Percentiles rank a stretch among this genome's conserved stretches.
phyloP scores from a whole-genome alignment of 53 echinoderm and acorn worm genomes.

The Paelopatides confundens region DNA sequence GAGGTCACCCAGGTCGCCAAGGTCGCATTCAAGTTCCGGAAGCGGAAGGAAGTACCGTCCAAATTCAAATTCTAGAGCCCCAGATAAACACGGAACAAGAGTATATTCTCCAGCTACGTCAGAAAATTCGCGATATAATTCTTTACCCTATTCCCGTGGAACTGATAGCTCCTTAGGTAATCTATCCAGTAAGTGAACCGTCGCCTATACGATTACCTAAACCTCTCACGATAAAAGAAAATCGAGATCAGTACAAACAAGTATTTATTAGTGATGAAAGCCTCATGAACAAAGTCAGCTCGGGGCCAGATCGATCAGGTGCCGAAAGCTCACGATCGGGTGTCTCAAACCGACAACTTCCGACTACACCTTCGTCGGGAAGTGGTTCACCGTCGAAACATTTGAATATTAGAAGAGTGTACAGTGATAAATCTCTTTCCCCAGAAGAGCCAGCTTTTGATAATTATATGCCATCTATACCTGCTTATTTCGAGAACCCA shows the following conservation, averaged over 20 bases:
- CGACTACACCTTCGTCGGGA: slow-evolving; percentile 82
- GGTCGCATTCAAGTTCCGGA: slow-evolving; percentile 30
- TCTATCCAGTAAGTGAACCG: slow-evolving; percentile 48
- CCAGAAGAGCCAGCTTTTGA: slow-evolving; percentile 90
- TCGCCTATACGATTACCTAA: slow-evolving; percentile 80
- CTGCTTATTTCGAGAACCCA: slow-evolving; percentile 85
- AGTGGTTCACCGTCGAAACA: slow-evolving; percentile 68
- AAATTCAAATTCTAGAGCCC: background rate
- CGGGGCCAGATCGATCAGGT: slow-evolving; percentile 66
- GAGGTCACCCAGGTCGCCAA: slow-evolving; percentile 4
- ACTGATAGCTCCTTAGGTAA: slow-evolving; percentile 14
- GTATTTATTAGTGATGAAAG: slow-evolving; percentile 98
- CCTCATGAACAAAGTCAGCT: slow-evolving; percentile 65
- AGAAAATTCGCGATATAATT: slow-evolving; percentile 29
- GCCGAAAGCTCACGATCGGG: slow-evolving; percentile 82
- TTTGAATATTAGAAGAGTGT: slow-evolving; percentile 19
- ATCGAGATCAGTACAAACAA: slow-evolving; percentile 75
- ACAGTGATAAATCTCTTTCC: slow-evolving; percentile 71
- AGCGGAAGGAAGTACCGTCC: slow-evolving; percentile 26
- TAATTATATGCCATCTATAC: slow-evolving; percentile 82
- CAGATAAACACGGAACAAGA: slow-evolving; percentile 7
- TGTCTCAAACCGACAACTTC: slow-evolving; percentile 68
- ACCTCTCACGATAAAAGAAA: slow-evolving; percentile 80
- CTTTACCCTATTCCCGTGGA: slow-evolving; percentile 20
- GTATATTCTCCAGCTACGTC: slow-evolving; percentile 19